Evolutionary conservation across 1,140 invertebrate genomes (phyloP), one percentile per base, ranked within the genome.

Genomic region (Battus philenor): DNA sequence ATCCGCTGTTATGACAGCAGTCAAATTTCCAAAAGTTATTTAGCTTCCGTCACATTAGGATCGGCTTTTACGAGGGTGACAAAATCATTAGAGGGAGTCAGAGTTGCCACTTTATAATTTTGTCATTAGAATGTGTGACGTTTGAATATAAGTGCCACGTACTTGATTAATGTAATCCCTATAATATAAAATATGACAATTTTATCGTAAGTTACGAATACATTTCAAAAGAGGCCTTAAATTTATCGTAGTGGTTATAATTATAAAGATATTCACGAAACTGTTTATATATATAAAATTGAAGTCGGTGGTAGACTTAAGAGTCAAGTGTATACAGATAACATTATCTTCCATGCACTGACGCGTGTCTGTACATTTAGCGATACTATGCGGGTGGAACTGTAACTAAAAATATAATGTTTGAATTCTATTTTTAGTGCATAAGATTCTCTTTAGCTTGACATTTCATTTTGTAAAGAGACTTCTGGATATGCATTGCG

Each of bases 1-100:
- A 81, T 84, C 80, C 73, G 68, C 66, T 81, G 68, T 81, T 84
- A 58, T 81, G 79, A 84, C 77, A 81, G 73, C 71, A 65, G 45
- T 73, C 69, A 69, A 83, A 80, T 83, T 77, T 77, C 65, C 62
- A 57, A 47, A 38, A 49, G 33, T 51, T 55, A 39, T 55, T 31
- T 56, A 56, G 66, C 73, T 83, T 83, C 79, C 76, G 75, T 68
- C 62, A 55, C 46, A 60, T 70, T 64, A 69, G 38, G 32, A 29
- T 43, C 16, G 15, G 34, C 50, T 43, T 43, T 75, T 68, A 68
- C 30, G 43, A 49, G 63, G 64, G 66, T 76, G 72, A 76, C 69
- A 71, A 63, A 64, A 56, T 59, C 44, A 58, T 67, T 63, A 60
- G 50, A 58, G 20, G 17, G 52, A 39, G 36, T 53, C 41, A 43